These are phyloP conservation scores for Alcis repandata DNA, from an alignment of 2,888 invertebrate species.

Conservation along the genomic window DNA sequence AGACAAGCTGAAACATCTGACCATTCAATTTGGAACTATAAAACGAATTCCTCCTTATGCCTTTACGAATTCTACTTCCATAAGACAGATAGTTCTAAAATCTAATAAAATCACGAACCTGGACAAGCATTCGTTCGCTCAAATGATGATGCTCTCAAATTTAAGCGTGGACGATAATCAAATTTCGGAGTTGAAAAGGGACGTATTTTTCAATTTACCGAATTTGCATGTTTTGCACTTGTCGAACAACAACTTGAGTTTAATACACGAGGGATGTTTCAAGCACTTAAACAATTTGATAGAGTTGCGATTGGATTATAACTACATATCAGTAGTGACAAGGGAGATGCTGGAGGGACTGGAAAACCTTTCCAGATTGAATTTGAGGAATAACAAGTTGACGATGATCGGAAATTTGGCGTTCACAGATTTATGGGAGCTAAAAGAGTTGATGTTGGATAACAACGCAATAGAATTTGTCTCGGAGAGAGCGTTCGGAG, in stretches of 20 bases:
- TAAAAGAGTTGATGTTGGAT: constrained; percentile 90
- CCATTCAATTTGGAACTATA: constrained; percentile 91
- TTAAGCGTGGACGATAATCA: constrained; percentile 92
- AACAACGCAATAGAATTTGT: constrained; percentile 90
- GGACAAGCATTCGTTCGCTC: constrained; percentile 90
- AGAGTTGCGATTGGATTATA: constrained; percentile 92
- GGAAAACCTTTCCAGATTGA: constrained; percentile 89
- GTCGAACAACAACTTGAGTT: constrained; percentile 94
- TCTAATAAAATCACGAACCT: constrained; percentile 90
- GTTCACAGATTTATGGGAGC: constrained; percentile 91
- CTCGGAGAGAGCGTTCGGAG: constrained; percentile 91
- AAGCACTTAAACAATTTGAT: constrained; percentile 90
- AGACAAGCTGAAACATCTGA: constrained; percentile 89
- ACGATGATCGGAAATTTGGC: constrained; percentile 92
- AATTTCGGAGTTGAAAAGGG: constrained; percentile 90
- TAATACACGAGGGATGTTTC: constrained; percentile 95
- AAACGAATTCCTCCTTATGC: constrained; percentile 90
- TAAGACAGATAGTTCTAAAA: constrained; percentile 89
- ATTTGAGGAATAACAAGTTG: constrained; percentile 91
- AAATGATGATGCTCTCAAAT: constrained; percentile 90
- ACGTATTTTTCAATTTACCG: constrained; percentile 91
- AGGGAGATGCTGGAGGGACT: constrained; percentile 92
- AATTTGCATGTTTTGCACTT: constrained; percentile 91
- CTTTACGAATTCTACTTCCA: constrained; percentile 91
- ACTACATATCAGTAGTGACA: constrained; percentile 91